Base-by-base conservation (phyloP, 2,888 invertebrate genomes). In the Brachyptera putata region DNA sequence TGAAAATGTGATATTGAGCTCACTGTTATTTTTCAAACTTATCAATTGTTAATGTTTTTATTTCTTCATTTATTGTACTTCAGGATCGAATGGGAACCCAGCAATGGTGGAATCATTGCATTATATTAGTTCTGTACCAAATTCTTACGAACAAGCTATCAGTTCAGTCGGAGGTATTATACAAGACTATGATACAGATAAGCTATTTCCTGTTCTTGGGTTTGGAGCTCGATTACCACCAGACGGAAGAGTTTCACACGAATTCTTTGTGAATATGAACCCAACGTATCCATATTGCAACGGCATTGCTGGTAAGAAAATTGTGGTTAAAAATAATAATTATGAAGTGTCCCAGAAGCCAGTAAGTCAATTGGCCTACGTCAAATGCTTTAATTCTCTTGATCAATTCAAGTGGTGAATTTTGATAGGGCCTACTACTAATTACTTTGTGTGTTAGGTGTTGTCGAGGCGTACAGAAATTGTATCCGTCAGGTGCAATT, bases 401-500 rank as follows among this genome's bases (percentile, higher is more conserved):
- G n/a, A n/a, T n/a, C n/a, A n/a, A n/a, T n/a, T n/a, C n/a, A n/a
- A n/a, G n/a, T n/a, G n/a, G n/a, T n/a, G n/a, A n/a, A n/a, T n/a
- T n/a, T n/a, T n/a, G n/a, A n/a, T n/a, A n/a, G n/a, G n/a, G n/a
- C n/a, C n/a, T n/a, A n/a, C n/a, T n/a, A n/a, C n/a, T n/a, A n/a
- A n/a, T n/a, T n/a, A 26, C 25, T 13, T n/a, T 26, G 7, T 36
- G 18, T 57, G 64, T 5, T 61, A 72, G 80, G 81, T 37, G 76
- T 82, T 2, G 64, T 82, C 62, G 73, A 74, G 13, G 76, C 80
- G 1, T 82, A 80, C 69, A 72, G 77, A 30, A 70, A 71, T 56
- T 76, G 78, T 55, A 72, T 83, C 25, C 67, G 73, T 60, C 72
- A 75, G 60, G 76, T 82, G 1, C 77, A 79, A 65, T 71, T 81